Evolutionary conservation across 2,113 vertebrate species (phyloP), one percentile per base, ranked within the genome.

Genomic region (Etheostoma cragini): DNA sequence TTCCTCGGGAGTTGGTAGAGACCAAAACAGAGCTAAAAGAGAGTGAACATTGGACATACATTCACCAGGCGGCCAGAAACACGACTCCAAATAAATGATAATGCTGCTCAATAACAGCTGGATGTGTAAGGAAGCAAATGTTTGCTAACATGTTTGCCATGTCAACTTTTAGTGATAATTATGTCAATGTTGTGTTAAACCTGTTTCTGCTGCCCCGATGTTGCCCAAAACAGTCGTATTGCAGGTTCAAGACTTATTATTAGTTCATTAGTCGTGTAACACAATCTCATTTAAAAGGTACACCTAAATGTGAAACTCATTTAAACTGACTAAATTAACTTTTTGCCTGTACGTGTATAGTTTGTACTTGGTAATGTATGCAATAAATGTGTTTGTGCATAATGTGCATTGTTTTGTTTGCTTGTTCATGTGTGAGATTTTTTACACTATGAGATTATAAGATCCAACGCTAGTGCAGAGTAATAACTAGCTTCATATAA

Each of bases 401-500:
- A 17, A 3, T 68, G 6, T 24, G 26, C 19, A 22, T 38, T 53
- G 11, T 33, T 68, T 53, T 33, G 66, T 72, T 16, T 61, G 4
- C 47, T 69, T 69, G 16, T 26, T 38, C 12, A 17, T 69, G n/a
- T 38, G 21, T 66, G 35, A 63, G 19, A 71, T 24, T 47, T n/a
- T 38, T 7, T 64, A 13, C 3, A 11, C 24, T 21, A 26, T 60
- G 30, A 38, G 16, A 42, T 21, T 50, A 12, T 38, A 17, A n/a
- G 38, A 65, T 42, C 53, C 42, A 66, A 49, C 21, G 19, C n/a
- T 26, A 1, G 7, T 58, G 30, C 30, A 66, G 53, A 50, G n/a
- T 52, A 67, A 73, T 53, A 47, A 60, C 17, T 52, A 45, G 33
- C 17, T 53, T 53, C 30, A 38, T 26, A 53, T 61, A 53, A 58